Conservation (phyloP, 2,113 vertebrate genomes). For the Megalops atlanticus region DNA sequence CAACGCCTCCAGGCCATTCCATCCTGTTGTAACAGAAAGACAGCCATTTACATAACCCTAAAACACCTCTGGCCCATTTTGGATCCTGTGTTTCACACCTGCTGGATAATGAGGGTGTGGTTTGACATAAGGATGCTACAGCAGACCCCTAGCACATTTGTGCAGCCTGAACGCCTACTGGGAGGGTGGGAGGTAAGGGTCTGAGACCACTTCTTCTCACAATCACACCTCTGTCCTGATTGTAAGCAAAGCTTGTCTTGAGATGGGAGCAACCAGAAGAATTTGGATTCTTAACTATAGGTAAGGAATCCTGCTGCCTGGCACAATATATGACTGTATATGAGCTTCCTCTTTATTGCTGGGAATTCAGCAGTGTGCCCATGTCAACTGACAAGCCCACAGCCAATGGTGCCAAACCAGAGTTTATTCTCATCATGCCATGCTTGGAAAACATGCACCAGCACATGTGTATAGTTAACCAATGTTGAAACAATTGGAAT, state of each 20-base stretch:
- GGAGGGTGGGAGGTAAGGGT: neutral
- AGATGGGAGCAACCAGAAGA: neutral
- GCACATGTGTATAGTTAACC: constrained; percentile 31
- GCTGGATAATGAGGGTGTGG: no score
- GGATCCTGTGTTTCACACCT: no score
- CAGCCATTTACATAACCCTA: neutral
- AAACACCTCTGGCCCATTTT: neutral
- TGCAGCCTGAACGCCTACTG: no score
- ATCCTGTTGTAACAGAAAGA: constrained; percentile 1
- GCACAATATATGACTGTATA: neutral
- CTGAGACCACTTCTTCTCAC: no score
- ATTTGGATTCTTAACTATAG: neutral
- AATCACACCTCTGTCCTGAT: no score
- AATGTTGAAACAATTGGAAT: neutral
- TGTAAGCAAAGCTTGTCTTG: neutral
- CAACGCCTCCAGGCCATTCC: neutral
- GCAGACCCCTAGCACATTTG: no score
- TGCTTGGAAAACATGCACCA: constrained; percentile 71
- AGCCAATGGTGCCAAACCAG: neutral
- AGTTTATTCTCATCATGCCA: constrained; percentile 69
- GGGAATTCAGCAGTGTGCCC: neutral
- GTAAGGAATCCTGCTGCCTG: neutral
- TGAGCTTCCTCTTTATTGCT: neutral
- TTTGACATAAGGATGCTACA: no score
- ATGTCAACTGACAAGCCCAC: neutral